phyloP scores from a whole-genome alignment of 2,888 invertebrate genomes.

The Andricus curvator region DNA sequence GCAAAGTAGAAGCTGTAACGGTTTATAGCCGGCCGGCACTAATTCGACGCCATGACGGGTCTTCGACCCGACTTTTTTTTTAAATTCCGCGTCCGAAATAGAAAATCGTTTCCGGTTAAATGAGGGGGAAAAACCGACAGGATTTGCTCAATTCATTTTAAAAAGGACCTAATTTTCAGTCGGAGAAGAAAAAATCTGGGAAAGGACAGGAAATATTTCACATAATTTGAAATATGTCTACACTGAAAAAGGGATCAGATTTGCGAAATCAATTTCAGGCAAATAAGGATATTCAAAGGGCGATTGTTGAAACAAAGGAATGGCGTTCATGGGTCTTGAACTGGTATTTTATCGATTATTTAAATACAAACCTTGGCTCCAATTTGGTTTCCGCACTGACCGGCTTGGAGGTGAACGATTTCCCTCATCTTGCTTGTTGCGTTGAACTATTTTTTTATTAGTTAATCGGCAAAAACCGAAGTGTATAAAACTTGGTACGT shows the following conservation, averaged over 20 bases:
- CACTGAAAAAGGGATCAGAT: background rate
- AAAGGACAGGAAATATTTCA: background rate
- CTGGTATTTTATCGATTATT: background rate
- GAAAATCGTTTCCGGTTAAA: background rate
- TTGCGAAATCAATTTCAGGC: background rate
- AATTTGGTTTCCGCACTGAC: slow-evolving; percentile 97
- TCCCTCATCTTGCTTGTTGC: slow-evolving; percentile 87
- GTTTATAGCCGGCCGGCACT: background rate
- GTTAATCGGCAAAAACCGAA: background rate
- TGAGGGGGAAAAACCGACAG: background rate
- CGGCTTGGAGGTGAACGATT: slow-evolving; percentile 96
- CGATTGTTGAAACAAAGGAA: background rate
- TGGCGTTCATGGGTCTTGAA: background rate
- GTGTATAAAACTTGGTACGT: background rate
- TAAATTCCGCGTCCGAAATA: background rate
- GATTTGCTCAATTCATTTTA: background rate
- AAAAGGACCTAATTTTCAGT: background rate
- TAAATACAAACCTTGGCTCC: slow-evolving; percentile 88
- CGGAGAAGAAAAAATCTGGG: background rate
- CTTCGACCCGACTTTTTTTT: background rate
- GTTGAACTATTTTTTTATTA: background rate
- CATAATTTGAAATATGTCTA: background rate
- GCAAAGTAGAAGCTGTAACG: background rate
- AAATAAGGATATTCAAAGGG: background rate
- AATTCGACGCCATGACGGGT: background rate